A percentile compares a stretch with the other conserved stretches of the same genome.
Evolutionary conservation across 2,888 invertebrate species (phyloP).

Genomic region (Adela reaumurella): DNA sequence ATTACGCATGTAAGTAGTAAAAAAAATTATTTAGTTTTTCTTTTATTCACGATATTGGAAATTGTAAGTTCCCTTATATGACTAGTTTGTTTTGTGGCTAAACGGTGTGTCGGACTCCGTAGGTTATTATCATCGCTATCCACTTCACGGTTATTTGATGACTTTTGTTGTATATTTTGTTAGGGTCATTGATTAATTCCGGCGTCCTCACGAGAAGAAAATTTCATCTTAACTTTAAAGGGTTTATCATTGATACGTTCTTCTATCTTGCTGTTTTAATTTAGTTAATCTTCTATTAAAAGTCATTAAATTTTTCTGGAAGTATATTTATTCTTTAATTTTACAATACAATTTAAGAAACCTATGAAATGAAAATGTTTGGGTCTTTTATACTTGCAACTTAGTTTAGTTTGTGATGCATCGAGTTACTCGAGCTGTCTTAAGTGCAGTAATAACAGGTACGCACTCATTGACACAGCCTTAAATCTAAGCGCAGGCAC

Average conservation of each 20-base stretch:
- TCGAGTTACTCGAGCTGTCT: too few relatives aligned
- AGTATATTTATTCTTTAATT: not conserved
- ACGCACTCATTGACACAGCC: too few relatives aligned
- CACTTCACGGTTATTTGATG: slow-evolving; percentile 49
- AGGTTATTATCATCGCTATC: slow-evolving; percentile 30
- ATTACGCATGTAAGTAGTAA: slow-evolving; percentile 14
- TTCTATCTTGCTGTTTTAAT: slow-evolving; percentile 56
- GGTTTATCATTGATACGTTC: slow-evolving; percentile 48
- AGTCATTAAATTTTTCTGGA: slow-evolving; percentile 51
- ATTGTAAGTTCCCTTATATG: slow-evolving; percentile 54
- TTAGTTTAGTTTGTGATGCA: too few relatives aligned
- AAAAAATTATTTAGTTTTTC: slow-evolving; percentile 54
- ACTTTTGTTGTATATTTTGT: slow-evolving; percentile 59
- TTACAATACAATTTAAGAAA: not conserved
- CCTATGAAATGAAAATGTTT: too few relatives aligned
- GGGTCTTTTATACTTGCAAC: too few relatives aligned
- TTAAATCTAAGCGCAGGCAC: too few relatives aligned
- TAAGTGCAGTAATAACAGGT: too few relatives aligned
- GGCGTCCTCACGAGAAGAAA: slow-evolving; percentile 38
- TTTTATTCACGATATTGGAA: slow-evolving; percentile 55
- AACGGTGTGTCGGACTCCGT: slow-evolving; percentile 36
- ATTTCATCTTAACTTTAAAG: slow-evolving; percentile 16
- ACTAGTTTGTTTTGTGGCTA: slow-evolving; percentile 46
- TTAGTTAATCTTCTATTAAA: slow-evolving; percentile 56
- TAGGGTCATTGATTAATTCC: slow-evolving; percentile 58